Evolutionary conservation across 2,797 vertebrate genomes (phyloP), one percentile per base, ranked within the genome.

Genomic region (Poliocrania exsul): DNA sequence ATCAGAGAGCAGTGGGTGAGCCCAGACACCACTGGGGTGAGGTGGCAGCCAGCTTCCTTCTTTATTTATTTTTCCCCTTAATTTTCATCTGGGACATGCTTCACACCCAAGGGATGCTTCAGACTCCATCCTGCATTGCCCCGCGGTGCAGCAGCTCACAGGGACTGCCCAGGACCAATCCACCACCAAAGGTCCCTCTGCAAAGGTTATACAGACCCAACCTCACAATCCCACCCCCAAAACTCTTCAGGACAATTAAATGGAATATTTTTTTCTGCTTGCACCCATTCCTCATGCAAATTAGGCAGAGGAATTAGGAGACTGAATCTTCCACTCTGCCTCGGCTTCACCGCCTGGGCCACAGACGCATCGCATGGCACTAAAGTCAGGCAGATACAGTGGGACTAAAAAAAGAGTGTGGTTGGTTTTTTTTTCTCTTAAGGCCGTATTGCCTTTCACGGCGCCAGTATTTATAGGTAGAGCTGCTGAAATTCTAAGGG

Each of bases 401-500:
- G 46, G 29, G 69, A 90, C 92, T 95, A 91, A 95, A 95, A 95
- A 95, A 95, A 90, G 90, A 85, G 79, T 6, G 4, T 42, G 54
- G 28, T 23, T 49, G 58, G 5, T 25, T 19, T 62, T 50, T 70
- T 70, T 70, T 62, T 56, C 75, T 87, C 69, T 72, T 24, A 25
- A 95, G 86, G 90, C 40, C 1, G 2, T 88, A 91, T 83, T 95
- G 96, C 90, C 85, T 96, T 96, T 94, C 94, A 93, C 8, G 5
- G 87, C 4, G 1, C 62, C 83, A 93, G 14, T 96, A 96, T 96
- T 95, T 96, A 95, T 95, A 96, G 92, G 96, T 92, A 95, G 86
- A 88, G 92, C 92, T 86, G 95, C 74, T 95, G 95, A 95, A 96
- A 95, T 95, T 91, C 77, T 88, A 95, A 96, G 94, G 92, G 93